phyloP scores from a whole-genome alignment of 2,888 invertebrate genomes.

The Alloscopus bannaensis region DNA sequence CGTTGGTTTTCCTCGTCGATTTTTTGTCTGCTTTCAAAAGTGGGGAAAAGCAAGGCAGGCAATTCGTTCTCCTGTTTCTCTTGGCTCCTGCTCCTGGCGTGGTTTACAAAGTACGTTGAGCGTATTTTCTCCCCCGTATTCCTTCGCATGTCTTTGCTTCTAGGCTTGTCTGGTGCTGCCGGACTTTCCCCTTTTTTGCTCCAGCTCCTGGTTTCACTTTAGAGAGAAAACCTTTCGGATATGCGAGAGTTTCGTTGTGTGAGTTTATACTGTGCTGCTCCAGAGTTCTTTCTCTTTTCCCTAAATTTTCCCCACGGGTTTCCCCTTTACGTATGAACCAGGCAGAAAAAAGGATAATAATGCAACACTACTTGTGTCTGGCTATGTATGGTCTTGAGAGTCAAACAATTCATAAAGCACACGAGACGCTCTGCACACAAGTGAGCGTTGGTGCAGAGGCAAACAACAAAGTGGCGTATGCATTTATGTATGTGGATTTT shows the following conservation, averaged over 20 bases:
- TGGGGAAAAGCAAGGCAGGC: conserved; percentile 44
- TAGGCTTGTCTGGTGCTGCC: conserved; percentile 43
- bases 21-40: neutral
- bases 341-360: too few species aligned
- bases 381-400: too few species aligned
- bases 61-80: conserved; percentile 52
- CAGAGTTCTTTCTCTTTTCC: conserved; percentile 19
- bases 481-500: too few species aligned
- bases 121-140: conserved; percentile 37
- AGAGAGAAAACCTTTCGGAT: conserved; percentile 56
- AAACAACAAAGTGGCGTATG: too few species aligned
- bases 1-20: neutral
- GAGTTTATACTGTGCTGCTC: neutral
- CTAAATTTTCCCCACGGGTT: conserved; percentile 29
- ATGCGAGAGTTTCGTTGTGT: too few species aligned
- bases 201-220: conserved; percentile 27
- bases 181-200: conserved; percentile 43
- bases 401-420: too few species aligned
- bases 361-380: too few species aligned
- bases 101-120: conserved; percentile 45
- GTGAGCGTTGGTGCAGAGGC: too few species aligned
- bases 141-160: conserved; percentile 8
- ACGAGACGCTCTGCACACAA: too few species aligned
- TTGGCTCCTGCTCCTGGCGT: conserved; percentile 66
- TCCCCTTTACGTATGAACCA: too few species aligned